These are phyloP conservation scores for Etheostoma cragini DNA, from an alignment of 2,113 vertebrate species.

Conservation along the genomic window DNA sequence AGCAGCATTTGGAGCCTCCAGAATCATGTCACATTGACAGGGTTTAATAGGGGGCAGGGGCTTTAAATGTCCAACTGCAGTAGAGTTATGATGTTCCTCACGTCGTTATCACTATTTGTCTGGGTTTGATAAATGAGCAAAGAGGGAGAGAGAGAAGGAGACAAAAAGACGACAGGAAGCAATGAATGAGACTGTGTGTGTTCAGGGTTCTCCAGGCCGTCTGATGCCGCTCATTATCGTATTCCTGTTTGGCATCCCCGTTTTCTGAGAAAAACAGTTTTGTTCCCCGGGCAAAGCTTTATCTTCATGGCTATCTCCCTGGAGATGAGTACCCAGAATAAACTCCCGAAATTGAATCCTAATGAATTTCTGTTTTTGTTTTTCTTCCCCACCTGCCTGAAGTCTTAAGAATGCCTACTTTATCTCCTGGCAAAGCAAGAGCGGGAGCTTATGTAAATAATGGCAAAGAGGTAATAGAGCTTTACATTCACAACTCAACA, in stretches of 20 bases:
- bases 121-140: constrained; percentile 36
- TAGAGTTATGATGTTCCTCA: constrained; percentile 45
- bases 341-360: constrained; percentile 59
- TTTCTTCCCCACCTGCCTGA: not conserved
- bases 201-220: not conserved
- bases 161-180: constrained; percentile 27
- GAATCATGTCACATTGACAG: constrained; percentile 34
- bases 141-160: not conserved
- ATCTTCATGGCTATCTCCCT: constrained; percentile 48
- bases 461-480: constrained; percentile 52
- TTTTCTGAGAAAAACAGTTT: constrained; percentile 44
- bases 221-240: constrained; percentile 43
- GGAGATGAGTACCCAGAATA: constrained; percentile 46
- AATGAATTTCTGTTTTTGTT: constrained; percentile 28
- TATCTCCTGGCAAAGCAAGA: constrained; percentile 44
- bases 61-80: constrained; percentile 49
- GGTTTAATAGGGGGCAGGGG: constrained; percentile 50
- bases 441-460: constrained; percentile 58
- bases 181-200: constrained; percentile 30
- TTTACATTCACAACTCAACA: constrained; percentile 47
- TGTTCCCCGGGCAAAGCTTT: constrained; percentile 25
- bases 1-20: constrained; percentile 41
- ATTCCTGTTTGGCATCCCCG: constrained; percentile 33
- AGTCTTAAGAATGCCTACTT: constrained; percentile 27
- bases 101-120: constrained; percentile 22